phyloP scores from a whole-genome alignment of 2,113 vertebrate genomes.

The Siphamia tubifer region DNA sequence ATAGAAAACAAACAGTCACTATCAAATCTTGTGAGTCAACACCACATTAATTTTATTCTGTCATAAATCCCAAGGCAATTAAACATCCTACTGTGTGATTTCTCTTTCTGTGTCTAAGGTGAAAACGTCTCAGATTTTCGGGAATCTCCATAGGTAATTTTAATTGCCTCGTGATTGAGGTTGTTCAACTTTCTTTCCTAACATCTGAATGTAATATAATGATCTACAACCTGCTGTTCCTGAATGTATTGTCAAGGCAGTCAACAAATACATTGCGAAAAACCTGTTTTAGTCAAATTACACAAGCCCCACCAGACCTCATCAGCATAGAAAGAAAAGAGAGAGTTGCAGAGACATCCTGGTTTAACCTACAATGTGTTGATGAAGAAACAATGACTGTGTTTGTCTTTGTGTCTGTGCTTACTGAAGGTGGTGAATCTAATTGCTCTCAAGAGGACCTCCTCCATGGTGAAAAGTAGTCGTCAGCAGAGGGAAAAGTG shows the following conservation, averaged over 20 bases:
- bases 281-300: too few relatives aligned
- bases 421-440: slow-evolving; percentile 47
- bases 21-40: neutral
- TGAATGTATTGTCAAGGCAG: too few relatives aligned
- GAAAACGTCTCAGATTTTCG: neutral
- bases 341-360: neutral
- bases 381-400: neutral
- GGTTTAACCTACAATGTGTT: neutral
- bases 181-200: too few relatives aligned
- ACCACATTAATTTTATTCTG: neutral
- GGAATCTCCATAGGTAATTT: too few relatives aligned
- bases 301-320: too few relatives aligned
- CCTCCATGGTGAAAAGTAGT: slow-evolving; percentile 37
- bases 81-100: neutral
- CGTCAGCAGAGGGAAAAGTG: slow-evolving; percentile 52
- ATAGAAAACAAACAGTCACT: neutral
- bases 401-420: neutral
- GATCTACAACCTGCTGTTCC: too few relatives aligned
- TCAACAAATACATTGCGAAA: too few relatives aligned
- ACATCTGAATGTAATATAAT: too few relatives aligned
- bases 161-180: too few relatives aligned
- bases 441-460: slow-evolving; percentile 60
- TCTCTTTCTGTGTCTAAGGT: neutral
- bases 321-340: neutral
- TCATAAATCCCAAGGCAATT: neutral